Evolutionary conservation across 35 echinoderm and acorn worm genomes (phyloP), one percentile per base, ranked within the genome.

Genomic region (Apostichopus parvimensis): DNA sequence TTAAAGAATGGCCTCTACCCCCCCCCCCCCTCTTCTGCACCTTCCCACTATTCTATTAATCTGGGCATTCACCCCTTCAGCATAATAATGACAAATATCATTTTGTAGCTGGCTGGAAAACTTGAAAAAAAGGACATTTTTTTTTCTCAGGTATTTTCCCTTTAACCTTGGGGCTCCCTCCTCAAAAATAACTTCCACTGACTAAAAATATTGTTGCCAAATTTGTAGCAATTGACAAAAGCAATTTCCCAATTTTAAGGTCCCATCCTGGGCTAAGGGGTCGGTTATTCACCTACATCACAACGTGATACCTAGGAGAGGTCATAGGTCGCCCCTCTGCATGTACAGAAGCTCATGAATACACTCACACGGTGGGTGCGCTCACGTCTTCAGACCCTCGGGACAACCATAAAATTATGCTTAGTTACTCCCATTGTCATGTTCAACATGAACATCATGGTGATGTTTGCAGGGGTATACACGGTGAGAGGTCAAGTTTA

Each of bases 171-270:
- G 17, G 55, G 55, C 52, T 45, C 34, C 79, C 55, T 45, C 53
- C n/a, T 17, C 14, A 34, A 82, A 82, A 55, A 55, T 56, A n/a
- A 55, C 55, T 56, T 54, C 55, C 79, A 17, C 53, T 4, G 34
- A 56, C 17, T 82, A 82, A 82, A 45, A 45, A 45, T 45, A 82
- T 82, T 82, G 79, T 82, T 82, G 79, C 79, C 79, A 82, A 82
- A 82, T 82, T 82, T 82, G 79, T 82, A 82, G 79, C 79, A 82
- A 82, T 82, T 82, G 79, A 82, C 79, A 82, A 82, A 82, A 56
- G 34, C 79, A 82, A 82, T 82, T 82, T 82, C 79, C 45, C 55
- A 45, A 82, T 82, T 82, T 45, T 82, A 82, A 55, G 55, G 79
- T 9, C 34, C 79, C 79, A 82, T 82, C 79, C 53, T 56, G 45